Base-by-base conservation (phyloP, 2,113 vertebrate species). In the Leuciscus idus region DNA sequence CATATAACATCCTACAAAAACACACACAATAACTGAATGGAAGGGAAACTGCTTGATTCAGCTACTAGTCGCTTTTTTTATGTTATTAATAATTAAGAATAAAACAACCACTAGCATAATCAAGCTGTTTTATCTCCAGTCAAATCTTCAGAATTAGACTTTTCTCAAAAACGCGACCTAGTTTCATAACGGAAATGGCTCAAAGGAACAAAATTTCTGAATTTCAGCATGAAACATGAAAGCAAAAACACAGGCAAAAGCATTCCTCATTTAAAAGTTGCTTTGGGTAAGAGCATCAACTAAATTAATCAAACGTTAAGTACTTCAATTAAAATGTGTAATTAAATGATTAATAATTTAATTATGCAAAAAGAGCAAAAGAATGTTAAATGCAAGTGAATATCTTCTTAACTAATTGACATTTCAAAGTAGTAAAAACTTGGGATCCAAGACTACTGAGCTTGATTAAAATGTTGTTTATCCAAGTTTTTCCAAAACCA, bases 281-380 rank as follows among this genome's bases (percentile, higher is more conserved):
- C 13, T 50, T 50, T 50, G 13, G 3, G 4, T 15, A 50, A 15
- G 19, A 23, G 21, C 52, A 28, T 13, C 48, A 21, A 36, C 26
- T 52, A 84, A 75, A 62, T 80, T 52, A 87, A 84, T 70, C 30
- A 66, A 55, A 9, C 19, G 2, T 7, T 21, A 57, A 57, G 52
- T 57, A 19, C 75, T 30, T 26, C 50, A 62, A 79, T 79, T 79
- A 59, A 87, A 87, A n/a, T n/a, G 9, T 61, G 77, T 74, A 28
- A 84, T 62, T 72, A 9, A 33, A 50, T 55, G 17, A 87, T 52
- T 70, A 28, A 68, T 28, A 68, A 43, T 57, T 87, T 3, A 30
- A 66, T 66, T 15, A 33, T 66, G 11, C 26, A 66, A 66, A 66
- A 28, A 64, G 13, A 30, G n/a, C 26, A 33, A 33, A 55, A 12